These are phyloP conservation scores for Spinibarbus caldwelli DNA, from an alignment of 2,797 vertebrate species.

Conservation along the genomic window DNA sequence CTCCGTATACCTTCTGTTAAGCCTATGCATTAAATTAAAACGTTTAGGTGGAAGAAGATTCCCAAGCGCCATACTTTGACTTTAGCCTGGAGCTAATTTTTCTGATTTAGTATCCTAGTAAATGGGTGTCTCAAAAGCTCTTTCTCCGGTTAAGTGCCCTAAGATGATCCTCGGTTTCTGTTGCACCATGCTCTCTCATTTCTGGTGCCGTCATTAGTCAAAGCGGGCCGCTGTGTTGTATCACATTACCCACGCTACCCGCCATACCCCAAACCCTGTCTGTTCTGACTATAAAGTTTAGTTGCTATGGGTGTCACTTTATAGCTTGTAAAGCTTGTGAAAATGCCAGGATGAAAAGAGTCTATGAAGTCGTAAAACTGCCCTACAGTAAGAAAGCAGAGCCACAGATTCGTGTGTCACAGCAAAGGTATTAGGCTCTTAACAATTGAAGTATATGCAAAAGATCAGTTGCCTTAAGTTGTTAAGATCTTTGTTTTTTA, in stretches of 20 bases:
- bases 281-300: not conserved
- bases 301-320: slow-evolving; percentile 10
- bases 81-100: not conserved
- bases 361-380: not conserved
- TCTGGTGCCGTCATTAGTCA: slow-evolving; percentile 17
- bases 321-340: not conserved
- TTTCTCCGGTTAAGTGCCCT: slow-evolving; percentile 27
- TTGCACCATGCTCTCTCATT: slow-evolving; percentile 32
- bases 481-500: not conserved
- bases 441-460: not conserved
- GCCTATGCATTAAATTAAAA: not conserved
- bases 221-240: not conserved
- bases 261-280: slow-evolving; percentile 1
- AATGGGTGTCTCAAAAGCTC: not conserved
- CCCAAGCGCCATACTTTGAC: not conserved
- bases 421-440: not conserved
- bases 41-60: not conserved
- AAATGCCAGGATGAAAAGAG: not conserved
- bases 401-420: not conserved
- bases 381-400: not conserved
- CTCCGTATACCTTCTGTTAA: not conserved
- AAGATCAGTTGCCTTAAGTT: not conserved
- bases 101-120: slow-evolving; percentile 13
- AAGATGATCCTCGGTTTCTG: slow-evolving; percentile 13
- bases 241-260: slow-evolving; percentile 6